phyloP scores from a whole-genome alignment of 2,797 vertebrate species.

The Serranus cabrilla region DNA sequence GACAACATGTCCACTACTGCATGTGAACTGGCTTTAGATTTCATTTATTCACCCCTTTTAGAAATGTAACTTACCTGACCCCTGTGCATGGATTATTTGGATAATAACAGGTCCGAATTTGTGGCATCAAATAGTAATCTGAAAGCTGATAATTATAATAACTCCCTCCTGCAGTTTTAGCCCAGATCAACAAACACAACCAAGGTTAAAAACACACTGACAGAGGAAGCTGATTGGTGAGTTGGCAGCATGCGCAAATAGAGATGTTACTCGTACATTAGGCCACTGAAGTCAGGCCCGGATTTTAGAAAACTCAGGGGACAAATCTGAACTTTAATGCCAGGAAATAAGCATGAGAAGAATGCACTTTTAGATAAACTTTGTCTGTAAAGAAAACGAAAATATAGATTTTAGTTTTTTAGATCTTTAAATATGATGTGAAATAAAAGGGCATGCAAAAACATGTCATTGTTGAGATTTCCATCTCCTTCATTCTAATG shows the following conservation, averaged over 20 bases:
- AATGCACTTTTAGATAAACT: too few species aligned
- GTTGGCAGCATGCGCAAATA: background rate
- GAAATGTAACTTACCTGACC: too few species aligned
- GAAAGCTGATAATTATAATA: background rate
- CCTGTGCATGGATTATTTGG: background rate
- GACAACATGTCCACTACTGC: background rate
- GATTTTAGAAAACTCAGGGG: background rate
- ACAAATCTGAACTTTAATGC: background rate
- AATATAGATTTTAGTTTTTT: too few species aligned
- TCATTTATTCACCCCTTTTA: background rate
- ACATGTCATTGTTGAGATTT: too few species aligned
- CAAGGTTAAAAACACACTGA: conserved; percentile 11
- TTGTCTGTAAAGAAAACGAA: too few species aligned
- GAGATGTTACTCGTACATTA: background rate
- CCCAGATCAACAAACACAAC: conserved; percentile 11
- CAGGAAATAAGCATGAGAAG: too few species aligned
- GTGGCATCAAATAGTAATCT: background rate
- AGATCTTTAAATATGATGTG: background rate
- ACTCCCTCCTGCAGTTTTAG: background rate
- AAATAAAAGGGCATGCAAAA: background rate
- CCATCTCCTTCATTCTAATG: too few species aligned
- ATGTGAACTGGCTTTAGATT: background rate
- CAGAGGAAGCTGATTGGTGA: background rate
- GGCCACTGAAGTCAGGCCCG: background rate
- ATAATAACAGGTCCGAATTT: background rate